Conservation (phyloP, 2,888 invertebrate genomes). For the Folsomia candida region DNA sequence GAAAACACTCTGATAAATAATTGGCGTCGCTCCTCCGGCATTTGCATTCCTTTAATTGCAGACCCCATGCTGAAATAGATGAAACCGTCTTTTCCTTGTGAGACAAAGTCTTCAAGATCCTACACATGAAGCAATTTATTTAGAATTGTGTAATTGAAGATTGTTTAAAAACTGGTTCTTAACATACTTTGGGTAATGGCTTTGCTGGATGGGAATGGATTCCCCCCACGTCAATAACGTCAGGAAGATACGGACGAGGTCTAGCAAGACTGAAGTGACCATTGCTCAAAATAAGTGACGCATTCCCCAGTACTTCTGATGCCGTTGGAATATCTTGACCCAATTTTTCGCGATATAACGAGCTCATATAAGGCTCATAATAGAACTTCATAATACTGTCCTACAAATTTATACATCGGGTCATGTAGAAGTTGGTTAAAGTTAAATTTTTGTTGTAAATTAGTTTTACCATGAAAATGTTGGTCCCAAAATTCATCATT, state of each 20-base stretch:
- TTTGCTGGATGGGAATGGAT: slow-evolving; percentile 51
- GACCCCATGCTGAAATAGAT: slow-evolving; percentile 40
- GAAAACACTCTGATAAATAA: slow-evolving; percentile 62
- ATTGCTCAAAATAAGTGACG: slow-evolving; percentile 50
- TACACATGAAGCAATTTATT: background rate
- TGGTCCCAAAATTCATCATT: slow-evolving; percentile 47
- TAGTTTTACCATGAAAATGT: slow-evolving; percentile 54
- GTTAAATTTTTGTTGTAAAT: too few species aligned
- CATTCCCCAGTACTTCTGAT: slow-evolving; percentile 25
- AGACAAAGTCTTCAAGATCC: slow-evolving; percentile 33
- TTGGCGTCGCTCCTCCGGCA: slow-evolving; percentile 58
- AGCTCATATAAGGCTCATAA: slow-evolving; percentile 51
- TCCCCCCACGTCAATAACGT: slow-evolving; percentile 52
- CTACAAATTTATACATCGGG: too few species aligned
- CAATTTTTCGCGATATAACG: slow-evolving; percentile 28
- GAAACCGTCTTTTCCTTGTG: slow-evolving; percentile 35
- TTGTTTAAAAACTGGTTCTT: background rate
- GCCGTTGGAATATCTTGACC: slow-evolving; percentile 29
- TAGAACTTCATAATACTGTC: slow-evolving; percentile 52
- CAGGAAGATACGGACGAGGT: slow-evolving; percentile 50
- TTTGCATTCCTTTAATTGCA: slow-evolving; percentile 23
- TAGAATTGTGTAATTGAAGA: background rate
- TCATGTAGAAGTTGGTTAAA: too few species aligned
- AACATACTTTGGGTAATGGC: slow-evolving; percentile 47
- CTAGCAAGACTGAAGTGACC: slow-evolving; percentile 49